phyloP scores from a whole-genome alignment of 2,888 invertebrate species.

The Rhingia rostrata region DNA sequence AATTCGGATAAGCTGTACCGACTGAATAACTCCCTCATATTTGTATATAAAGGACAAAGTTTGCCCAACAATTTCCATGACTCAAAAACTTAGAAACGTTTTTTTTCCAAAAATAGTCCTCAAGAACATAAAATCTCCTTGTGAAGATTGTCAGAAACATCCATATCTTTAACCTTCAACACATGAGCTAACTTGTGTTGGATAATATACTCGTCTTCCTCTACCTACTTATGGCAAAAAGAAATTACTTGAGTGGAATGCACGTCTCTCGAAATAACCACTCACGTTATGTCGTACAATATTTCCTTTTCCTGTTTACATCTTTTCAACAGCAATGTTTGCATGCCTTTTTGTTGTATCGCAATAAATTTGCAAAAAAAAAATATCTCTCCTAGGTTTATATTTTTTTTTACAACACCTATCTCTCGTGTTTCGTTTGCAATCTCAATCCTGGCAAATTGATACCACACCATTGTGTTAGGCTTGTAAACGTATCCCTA shows the following conservation, averaged over 20 bases:
- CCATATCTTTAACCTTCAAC: slow-evolving; percentile 29
- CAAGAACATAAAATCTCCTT: background rate
- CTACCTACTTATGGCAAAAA: slow-evolving; percentile 40
- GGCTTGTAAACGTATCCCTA: slow-evolving; percentile 53
- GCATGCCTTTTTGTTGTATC: slow-evolving; percentile 16
- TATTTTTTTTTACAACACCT: slow-evolving; percentile 40
- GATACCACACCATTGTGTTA: slow-evolving; percentile 65
- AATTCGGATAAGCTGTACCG: too few relatives aligned
- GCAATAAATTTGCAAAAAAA: background rate
- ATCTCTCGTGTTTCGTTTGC: slow-evolving; percentile 43
- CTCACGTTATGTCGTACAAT: slow-evolving; percentile 43
- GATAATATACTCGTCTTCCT: slow-evolving; percentile 30
- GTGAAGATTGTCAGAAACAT: slow-evolving; percentile 50
- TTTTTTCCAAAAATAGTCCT: background rate
- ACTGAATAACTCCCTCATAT: too few relatives aligned
- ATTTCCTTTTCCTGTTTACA: slow-evolving; percentile 42
- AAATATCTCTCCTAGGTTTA: background rate
- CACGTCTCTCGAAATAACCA: slow-evolving; percentile 44
- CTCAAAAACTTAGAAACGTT: background rate
- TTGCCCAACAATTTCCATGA: too few relatives aligned
- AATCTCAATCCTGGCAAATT: slow-evolving; percentile 69
- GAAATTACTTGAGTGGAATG: slow-evolving; percentile 52
- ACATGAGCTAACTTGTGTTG: slow-evolving; percentile 24
- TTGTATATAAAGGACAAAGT: too few relatives aligned
- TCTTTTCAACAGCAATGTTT: slow-evolving; percentile 36